Evolutionary conservation across 2,797 vertebrate genomes (phyloP).

Genomic region (Sebastes steindachneri): DNA sequence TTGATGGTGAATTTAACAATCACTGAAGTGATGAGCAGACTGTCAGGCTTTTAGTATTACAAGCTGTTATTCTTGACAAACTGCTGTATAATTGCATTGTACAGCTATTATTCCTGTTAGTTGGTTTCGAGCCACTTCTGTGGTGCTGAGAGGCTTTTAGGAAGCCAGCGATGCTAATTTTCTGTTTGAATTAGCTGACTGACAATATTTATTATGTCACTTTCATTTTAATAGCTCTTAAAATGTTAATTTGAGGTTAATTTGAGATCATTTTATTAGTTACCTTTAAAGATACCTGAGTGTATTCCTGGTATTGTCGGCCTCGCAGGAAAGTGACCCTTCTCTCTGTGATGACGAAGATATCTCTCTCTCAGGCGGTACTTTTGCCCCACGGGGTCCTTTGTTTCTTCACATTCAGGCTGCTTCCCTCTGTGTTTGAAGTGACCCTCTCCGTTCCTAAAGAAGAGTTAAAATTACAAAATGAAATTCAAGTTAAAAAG

Average conservation of each 20-base stretch:
- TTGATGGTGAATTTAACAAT: constrained; percentile 11
- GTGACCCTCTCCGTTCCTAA: constrained; percentile 90
- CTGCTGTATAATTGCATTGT: neutral
- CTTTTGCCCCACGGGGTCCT: constrained; percentile 79
- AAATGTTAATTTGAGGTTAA: neutral
- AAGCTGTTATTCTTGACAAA: constrained; percentile 2
- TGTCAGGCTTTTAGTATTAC: neutral
- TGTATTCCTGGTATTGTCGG: constrained; percentile 70
- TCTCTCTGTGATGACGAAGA: constrained; percentile 86
- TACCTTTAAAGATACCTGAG: constrained; percentile 78
- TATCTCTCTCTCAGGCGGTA: constrained; percentile 91
- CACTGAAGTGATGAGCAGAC: neutral
- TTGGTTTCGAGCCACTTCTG: neutral
- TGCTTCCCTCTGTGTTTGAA: constrained; percentile 84
- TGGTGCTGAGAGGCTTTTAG: neutral
- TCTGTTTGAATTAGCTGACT: neutral
- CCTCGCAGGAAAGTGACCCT: constrained; percentile 66
- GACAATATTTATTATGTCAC: neutral
- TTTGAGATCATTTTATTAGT: neutral
- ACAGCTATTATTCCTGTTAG: neutral
- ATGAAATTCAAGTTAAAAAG: neutral
- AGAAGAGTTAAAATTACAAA: neutral
- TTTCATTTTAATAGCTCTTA: neutral
- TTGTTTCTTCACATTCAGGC: constrained; percentile 73
- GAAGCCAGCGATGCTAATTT: neutral